A percentile compares a stretch with the other conserved stretches of the same genome.
These are phyloP conservation scores for Falco cherrug DNA, from an alignment of 2,797 vertebrate species.

Conservation along the genomic window DNA sequence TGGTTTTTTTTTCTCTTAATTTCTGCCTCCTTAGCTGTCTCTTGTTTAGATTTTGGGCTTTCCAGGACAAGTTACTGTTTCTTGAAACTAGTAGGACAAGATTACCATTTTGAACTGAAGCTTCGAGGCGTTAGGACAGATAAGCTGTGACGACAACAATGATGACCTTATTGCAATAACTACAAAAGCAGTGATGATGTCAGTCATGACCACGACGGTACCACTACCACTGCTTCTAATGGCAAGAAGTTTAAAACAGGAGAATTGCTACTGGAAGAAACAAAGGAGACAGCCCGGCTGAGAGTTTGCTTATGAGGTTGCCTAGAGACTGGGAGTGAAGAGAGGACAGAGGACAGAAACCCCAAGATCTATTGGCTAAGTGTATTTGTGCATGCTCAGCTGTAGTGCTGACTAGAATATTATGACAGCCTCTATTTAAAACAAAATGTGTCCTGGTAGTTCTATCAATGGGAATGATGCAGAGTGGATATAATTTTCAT, in stretches of 20 bases:
- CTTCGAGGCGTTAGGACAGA: neutral
- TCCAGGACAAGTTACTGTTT: neutral
- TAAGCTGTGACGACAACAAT: accelerated
- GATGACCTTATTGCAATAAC: neutral
- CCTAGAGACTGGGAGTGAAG: neutral
- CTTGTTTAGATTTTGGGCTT: neutral
- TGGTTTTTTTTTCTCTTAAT: neutral
- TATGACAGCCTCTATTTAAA: neutral
- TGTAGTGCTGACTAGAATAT: neutral
- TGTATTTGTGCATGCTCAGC: neutral
- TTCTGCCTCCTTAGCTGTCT: neutral
- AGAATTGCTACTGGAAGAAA: neutral
- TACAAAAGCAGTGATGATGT: neutral
- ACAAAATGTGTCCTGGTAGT: neutral
- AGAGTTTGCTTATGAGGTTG: neutral
- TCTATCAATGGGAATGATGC: neutral
- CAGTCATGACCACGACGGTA: neutral
- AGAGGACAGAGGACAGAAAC: neutral
- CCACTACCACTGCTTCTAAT: neutral
- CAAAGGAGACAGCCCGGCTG: neutral
- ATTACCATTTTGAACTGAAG: neutral
- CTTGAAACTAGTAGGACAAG: neutral
- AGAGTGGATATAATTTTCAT: neutral
- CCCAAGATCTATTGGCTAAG: neutral
- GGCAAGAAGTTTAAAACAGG: neutral